Evolutionary conservation across 1,140 invertebrate species (phyloP).

Genomic region (Melipona quadrifasciata): DNA sequence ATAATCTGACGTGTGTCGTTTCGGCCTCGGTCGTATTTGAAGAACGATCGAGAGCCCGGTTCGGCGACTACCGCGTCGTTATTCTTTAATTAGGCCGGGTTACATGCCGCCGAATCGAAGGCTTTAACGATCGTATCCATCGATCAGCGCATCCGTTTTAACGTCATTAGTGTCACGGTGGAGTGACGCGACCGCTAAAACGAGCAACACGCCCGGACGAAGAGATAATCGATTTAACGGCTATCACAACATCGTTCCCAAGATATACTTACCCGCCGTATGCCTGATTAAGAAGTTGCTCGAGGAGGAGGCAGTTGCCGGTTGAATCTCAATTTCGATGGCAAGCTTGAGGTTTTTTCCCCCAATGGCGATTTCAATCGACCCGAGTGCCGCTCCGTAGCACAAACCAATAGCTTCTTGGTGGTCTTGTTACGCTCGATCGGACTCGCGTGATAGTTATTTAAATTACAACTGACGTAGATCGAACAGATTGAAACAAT

Average conservation of each 20-base stretch:
- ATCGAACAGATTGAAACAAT: too few relatives aligned
- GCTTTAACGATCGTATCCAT: constrained; percentile 44
- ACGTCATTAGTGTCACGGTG: constrained; percentile 53
- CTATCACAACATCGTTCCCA: constrained; percentile 39
- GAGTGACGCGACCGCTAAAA: constrained; percentile 26
- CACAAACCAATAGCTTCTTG: too few relatives aligned
- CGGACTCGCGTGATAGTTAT: too few relatives aligned
- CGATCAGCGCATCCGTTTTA: constrained; percentile 53
- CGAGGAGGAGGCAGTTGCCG: background rate
- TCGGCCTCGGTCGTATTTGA: constrained; percentile 50
- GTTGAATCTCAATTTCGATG: background rate
- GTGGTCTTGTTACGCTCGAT: too few relatives aligned
- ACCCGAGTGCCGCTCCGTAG: too few relatives aligned
- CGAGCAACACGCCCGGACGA: background rate
- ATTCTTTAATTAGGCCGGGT: constrained; percentile 58
- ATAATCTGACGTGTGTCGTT: constrained; percentile 35
- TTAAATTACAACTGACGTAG: too few relatives aligned
- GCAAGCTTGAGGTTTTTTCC: background rate
- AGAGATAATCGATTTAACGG: constrained; percentile 35
- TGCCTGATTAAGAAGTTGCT: constrained; percentile 6
- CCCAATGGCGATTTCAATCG: background rate
- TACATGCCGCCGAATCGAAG: constrained; percentile 33
- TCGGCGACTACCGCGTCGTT: constrained; percentile 51
- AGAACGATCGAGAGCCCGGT: constrained; percentile 30
- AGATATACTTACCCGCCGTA: background rate